These are phyloP conservation scores for Chelonia mydas DNA, from an alignment of 2,797 vertebrate genomes.

Conservation along the genomic window DNA sequence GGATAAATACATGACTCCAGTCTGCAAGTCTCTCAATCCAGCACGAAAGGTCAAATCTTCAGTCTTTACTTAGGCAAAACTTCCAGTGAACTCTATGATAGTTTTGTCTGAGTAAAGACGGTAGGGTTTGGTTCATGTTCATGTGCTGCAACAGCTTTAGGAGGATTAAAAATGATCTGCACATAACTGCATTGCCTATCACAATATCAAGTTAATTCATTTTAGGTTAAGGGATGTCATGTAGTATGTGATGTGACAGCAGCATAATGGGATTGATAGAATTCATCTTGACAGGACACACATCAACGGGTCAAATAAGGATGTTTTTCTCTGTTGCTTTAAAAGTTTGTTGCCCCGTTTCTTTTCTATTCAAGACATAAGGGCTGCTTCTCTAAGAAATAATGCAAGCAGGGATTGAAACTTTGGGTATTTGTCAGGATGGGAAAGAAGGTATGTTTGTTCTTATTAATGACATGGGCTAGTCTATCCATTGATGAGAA, in stretches of 20 bases:
- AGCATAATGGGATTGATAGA: not conserved
- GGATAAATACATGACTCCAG: not conserved
- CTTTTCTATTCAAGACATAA: not conserved
- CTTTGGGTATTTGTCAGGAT: not conserved
- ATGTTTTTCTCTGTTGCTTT: not conserved
- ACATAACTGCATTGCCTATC: not conserved
- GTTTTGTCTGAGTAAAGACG: not conserved
- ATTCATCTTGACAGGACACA: constrained; percentile 6
- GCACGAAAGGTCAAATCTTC: not conserved
- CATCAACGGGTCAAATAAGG: not conserved
- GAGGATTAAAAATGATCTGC: not conserved
- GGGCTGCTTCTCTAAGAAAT: not conserved
- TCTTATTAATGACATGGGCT: not conserved
- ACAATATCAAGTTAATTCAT: not conserved
- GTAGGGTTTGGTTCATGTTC: not conserved
- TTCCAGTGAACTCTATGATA: not conserved
- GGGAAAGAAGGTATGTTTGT: not conserved
- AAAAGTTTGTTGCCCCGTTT: not conserved
- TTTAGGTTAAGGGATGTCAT: not conserved
- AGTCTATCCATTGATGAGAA: not conserved
- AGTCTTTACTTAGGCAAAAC: not conserved
- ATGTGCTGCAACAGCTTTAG: not conserved
- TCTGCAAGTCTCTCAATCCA: not conserved
- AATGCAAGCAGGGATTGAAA: not conserved
- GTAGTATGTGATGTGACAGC: not conserved